Conservation (phyloP, 2,888 invertebrate species). For the Synergus japonicus region DNA sequence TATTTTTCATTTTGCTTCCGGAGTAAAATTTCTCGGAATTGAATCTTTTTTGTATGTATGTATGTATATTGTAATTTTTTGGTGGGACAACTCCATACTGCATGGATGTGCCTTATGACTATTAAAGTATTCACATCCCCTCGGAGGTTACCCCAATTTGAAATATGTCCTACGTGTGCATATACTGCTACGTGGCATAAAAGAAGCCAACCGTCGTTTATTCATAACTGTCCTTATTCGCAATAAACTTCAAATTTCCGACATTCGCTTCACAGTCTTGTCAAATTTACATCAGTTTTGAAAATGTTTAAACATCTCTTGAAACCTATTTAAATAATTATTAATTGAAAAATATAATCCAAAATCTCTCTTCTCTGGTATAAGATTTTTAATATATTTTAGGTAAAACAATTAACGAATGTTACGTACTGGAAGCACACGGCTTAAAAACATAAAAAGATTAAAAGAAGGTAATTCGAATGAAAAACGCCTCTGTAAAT, state of each 20-base stretch:
- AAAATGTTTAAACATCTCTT: too few species aligned
- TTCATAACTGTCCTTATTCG: conserved; percentile 63
- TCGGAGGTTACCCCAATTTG: conserved; percentile 71
- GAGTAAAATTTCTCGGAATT: neutral
- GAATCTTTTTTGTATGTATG: neutral
- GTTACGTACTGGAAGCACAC: neutral
- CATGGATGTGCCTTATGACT: conserved; percentile 69
- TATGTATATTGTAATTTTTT: conserved; percentile 10
- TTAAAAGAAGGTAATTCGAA: conserved; percentile 13
- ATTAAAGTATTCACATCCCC: conserved; percentile 75
- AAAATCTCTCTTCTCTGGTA: neutral
- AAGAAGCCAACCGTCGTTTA: conserved; percentile 56
- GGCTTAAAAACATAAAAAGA: neutral
- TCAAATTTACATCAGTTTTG: neutral
- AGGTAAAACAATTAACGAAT: neutral
- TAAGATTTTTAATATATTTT: neutral
- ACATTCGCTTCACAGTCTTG: neutral
- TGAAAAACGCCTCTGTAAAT: conserved; percentile 52
- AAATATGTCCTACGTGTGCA: conserved; percentile 66
- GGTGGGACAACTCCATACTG: conserved; percentile 29
- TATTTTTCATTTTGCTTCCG: neutral
- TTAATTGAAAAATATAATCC: too few species aligned
- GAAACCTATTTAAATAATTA: too few species aligned
- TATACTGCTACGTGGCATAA: conserved; percentile 37
- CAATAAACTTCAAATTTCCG: neutral